Conservation (phyloP, 2,797 vertebrate species). For the Phaenicophaeus curvirostris region DNA sequence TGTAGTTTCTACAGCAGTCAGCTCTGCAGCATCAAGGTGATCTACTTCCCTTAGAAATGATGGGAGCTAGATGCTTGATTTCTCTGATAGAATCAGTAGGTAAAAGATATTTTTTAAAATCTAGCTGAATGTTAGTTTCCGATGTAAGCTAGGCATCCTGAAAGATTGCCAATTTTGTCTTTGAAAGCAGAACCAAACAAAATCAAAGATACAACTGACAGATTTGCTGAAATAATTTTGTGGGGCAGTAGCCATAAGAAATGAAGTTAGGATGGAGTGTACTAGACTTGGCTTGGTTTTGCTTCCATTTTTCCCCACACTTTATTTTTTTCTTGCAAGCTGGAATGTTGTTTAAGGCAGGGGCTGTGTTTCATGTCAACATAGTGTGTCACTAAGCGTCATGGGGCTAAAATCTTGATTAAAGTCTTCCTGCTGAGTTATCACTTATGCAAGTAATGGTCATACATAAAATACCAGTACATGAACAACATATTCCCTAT, state of each 20-base stretch:
- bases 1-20: not conserved
- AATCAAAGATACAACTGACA: not conserved
- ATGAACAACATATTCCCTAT: not conserved
- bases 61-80: not conserved
- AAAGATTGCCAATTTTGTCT: not conserved
- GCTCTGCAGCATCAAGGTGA: rapidly evolving
- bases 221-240: not conserved
- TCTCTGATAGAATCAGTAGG: not conserved
- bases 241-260: not conserved
- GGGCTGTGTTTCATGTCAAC: not conserved
- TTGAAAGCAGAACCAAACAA: not conserved
- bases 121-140: not conserved
- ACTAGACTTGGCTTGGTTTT: not conserved
- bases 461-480: not conserved
- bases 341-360: not conserved
- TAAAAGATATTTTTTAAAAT: not conserved
- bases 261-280: not conserved
- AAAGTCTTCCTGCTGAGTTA: not conserved
- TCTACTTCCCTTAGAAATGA: not conserved
- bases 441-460: not conserved
- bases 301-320: not conserved
- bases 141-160: not conserved
- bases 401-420: not conserved
- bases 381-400: not conserved
- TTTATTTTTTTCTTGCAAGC: not conserved